Evolutionary conservation across 2,113 vertebrate genomes (phyloP), one percentile per base, ranked within the genome.

Genomic region (Spheniscus mendiculus): DNA sequence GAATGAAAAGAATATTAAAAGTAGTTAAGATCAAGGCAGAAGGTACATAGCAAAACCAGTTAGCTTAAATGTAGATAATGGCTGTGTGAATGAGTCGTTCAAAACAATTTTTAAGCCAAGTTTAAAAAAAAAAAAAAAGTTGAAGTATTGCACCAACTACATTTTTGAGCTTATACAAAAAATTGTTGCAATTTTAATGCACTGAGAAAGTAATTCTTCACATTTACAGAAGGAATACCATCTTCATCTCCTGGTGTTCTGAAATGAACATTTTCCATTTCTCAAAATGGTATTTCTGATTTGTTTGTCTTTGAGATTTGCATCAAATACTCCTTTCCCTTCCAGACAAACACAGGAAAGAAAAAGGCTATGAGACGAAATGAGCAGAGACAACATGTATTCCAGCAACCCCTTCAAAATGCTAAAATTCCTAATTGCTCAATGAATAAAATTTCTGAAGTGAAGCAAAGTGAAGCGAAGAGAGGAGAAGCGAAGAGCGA

Each of bases 21-120:
- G 95, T 32, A 89, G 91, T 91, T 87, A 87, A 85, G 87, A 97
- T 94, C 93, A 97, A 97, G 92, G 62, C 73, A 94, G 86, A 94
- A 89, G 38, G 4, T 34, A 87, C 25, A 38, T 69, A 87, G 91
- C 86, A 85, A 72, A 97, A 87, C 17, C 38, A 44, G 44, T 63
- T 77, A 76, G 44, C 62, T 76, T 87, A 76, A 70, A 62, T 62
- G 45, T 10, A 83, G 83, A 72, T 95, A 94, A 93, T 79, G 25
- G 27, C 44, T 72, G 6, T 56, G 15, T 85, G 65, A 92, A 90
- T 40, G 61, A 83, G 22, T 42, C 87, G 55, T 44, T 91, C 45
- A 89, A 96, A 96, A 91, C 50, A 93, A 77, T 58, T 85, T 91
- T 76, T 53, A 85, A 89, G 65, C 66, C 87, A 96, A 87, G 19